Evolutionary conservation across 1,140 invertebrate genomes (phyloP).

Genomic region (Sycobia sp.): DNA sequence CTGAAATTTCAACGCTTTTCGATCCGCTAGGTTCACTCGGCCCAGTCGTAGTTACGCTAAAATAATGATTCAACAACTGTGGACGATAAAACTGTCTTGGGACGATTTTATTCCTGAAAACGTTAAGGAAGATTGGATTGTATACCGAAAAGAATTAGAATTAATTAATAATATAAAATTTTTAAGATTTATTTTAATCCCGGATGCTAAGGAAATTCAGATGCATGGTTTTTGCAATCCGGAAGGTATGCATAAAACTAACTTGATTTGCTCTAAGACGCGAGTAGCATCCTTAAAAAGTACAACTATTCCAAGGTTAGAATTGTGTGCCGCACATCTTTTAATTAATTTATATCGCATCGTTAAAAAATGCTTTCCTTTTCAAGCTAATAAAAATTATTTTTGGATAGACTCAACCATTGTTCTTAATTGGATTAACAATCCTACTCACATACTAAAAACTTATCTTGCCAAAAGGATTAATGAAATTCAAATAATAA

Average conservation of each 20-base stretch:
- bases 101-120: background rate
- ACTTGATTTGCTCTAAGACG: constrained; percentile 23
- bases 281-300: constrained; percentile 28
- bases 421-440: background rate
- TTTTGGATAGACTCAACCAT: background rate
- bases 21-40: background rate
- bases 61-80: background rate
- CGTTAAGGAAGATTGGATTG: background rate
- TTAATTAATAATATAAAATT: no score
- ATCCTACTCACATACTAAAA: background rate
- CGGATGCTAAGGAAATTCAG: constrained; percentile 10
- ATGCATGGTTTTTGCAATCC: constrained; percentile 33
- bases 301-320: constrained; percentile 44
- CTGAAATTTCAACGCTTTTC: background rate
- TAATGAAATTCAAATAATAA: no score
- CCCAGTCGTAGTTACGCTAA: background rate
- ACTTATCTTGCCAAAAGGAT: no score
- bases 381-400: background rate
- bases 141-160: no score
- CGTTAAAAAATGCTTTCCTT: no score
- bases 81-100: background rate
- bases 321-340: constrained; percentile 39
- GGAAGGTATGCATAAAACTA: background rate
- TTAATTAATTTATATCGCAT: constrained; percentile 14
- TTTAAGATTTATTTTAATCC: background rate